Evolutionary conservation across 2,113 vertebrate species (phyloP).

Genomic region (Delphinapterus leucas): DNA sequence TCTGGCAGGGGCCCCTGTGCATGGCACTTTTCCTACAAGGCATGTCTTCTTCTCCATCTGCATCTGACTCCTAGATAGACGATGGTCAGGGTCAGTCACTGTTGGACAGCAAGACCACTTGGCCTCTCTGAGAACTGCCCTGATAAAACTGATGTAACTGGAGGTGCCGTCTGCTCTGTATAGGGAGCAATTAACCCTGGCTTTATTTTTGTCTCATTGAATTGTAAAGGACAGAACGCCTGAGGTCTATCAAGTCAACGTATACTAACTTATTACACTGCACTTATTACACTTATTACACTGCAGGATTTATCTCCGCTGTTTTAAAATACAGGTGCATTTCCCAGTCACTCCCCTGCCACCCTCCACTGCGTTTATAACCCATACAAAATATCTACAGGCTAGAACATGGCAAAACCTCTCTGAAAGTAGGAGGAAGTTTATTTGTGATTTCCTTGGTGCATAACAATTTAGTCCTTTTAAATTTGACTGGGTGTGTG

Average conservation of each 20-base stretch:
- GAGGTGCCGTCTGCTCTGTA: background rate
- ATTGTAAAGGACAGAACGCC: background rate
- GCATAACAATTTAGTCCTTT: background rate
- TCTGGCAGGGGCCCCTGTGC: background rate
- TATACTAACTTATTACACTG: background rate
- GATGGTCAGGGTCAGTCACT: background rate
- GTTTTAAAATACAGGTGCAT: background rate
- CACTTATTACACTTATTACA: background rate
- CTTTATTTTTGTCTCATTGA: background rate
- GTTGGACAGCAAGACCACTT: background rate
- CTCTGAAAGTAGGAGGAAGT: background rate
- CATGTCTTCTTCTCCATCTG: background rate
- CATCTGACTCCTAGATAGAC: background rate
- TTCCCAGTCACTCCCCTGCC: background rate
- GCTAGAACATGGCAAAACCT: background rate
- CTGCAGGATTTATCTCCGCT: background rate
- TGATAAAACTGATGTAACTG: background rate
- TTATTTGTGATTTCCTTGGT: conserved; percentile 3
- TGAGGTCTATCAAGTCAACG: background rate
- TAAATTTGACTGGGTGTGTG: background rate
- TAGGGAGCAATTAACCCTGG: background rate
- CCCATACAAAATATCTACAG: conserved; percentile 9
- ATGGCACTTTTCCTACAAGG: background rate
- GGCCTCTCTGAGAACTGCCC: background rate
- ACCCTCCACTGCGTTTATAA: background rate